These are phyloP conservation scores for Paramormyrops kingsleyae DNA, from an alignment of 2,113 vertebrate species.

Conservation along the genomic window DNA sequence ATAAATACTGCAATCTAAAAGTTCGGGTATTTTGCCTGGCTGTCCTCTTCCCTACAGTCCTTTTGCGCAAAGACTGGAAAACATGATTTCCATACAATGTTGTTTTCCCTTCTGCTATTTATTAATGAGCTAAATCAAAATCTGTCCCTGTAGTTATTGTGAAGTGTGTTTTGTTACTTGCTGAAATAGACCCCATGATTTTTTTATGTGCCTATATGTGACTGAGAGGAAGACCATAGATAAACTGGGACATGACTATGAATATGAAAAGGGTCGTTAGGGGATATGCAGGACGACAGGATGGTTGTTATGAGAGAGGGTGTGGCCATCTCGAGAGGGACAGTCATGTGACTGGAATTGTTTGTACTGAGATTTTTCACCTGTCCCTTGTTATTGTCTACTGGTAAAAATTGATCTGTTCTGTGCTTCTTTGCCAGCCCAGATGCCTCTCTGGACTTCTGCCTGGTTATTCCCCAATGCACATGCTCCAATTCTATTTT, in stretches of 20 bases:
- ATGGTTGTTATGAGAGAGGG: neutral
- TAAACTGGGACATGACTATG: neutral
- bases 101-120: neutral
- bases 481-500: neutral
- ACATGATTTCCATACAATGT: neutral
- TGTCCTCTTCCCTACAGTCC: neutral
- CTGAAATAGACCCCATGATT: neutral
- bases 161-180: neutral
- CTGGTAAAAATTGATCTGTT: neutral
- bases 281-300: neutral
- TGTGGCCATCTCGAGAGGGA: neutral
- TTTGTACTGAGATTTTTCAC: neutral
- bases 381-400: neutral
- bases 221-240: neutral
- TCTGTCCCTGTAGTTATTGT: neutral
- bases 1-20: neutral
- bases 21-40: neutral
- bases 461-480: neutral
- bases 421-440: neutral
- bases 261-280: neutral
- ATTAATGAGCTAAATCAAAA: constrained; percentile 2
- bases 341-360: neutral
- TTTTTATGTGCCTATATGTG: neutral
- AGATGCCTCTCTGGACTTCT: neutral
- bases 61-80: neutral